Percentiles rank a stretch among this genome's conserved stretches.
phyloP scores from a whole-genome alignment of 1,140 invertebrate species.

The Scaptomyza hsui region DNA sequence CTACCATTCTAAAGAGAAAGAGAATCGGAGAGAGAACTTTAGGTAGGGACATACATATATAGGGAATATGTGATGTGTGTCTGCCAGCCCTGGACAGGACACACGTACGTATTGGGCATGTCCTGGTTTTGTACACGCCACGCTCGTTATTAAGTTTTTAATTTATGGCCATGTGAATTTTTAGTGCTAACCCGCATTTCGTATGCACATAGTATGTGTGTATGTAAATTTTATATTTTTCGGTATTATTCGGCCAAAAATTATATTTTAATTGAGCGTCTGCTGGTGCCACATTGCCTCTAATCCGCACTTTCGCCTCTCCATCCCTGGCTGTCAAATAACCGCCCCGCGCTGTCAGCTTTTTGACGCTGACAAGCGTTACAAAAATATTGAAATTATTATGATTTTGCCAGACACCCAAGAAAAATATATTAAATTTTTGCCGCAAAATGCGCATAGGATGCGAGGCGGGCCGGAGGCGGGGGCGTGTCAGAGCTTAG shows the following conservation, averaged over 20 bases:
- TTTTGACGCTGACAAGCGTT: constrained; percentile 63
- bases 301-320: constrained; percentile 16
- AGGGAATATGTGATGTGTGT: constrained; percentile 42
- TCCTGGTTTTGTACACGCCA: constrained; percentile 58
- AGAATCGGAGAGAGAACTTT: constrained; percentile 7
- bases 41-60: constrained; percentile 1
- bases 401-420: constrained; percentile 61
- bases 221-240: constrained; percentile 35
- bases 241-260: constrained; percentile 60
- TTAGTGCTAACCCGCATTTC: constrained; percentile 42
- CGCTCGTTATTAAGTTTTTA: constrained; percentile 83
- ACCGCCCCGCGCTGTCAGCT: constrained; percentile 70
- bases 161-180: constrained; percentile 78
- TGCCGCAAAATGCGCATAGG: constrained; percentile 8
- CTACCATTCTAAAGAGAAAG: constrained; percentile 11
- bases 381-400: constrained; percentile 80
- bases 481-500: constrained; percentile 38
- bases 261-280: constrained; percentile 82
- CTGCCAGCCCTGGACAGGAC: constrained; percentile 44
- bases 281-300: constrained; percentile 10
- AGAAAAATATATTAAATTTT: constrained; percentile 78
- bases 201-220: constrained; percentile 16
- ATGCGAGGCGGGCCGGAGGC: background rate
- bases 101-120: constrained; percentile 76
- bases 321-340: constrained; percentile 36